Conservation (phyloP, 2,113 vertebrate species). For the Antechinus flavipes region DNA sequence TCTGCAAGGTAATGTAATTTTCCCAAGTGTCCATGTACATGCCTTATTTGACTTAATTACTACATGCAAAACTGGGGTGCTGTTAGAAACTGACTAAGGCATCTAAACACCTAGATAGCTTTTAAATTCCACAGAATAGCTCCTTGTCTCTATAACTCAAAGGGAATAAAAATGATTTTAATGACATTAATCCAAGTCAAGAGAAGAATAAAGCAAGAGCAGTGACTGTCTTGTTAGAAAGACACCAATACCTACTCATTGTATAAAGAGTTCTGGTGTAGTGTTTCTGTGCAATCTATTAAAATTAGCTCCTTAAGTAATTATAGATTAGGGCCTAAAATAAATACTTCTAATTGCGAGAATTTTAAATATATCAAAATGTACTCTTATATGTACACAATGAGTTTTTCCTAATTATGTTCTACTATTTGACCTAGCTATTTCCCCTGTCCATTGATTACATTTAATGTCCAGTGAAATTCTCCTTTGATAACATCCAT, state of each 20-base stretch:
- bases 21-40: neutral
- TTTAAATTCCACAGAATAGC: neutral
- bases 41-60: neutral
- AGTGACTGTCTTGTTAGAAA: neutral
- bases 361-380: neutral
- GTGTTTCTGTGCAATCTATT: neutral
- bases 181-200: neutral
- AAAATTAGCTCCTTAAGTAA: conserved; percentile 9
- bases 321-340: neutral
- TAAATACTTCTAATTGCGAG: neutral
- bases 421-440: neutral
- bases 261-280: neutral
- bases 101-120: neutral
- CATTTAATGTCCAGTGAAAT: neutral
- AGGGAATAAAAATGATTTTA: conserved; percentile 21
- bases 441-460: neutral
- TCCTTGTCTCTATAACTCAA: conserved; percentile 18
- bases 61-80: neutral
- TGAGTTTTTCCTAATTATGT: neutral
- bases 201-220: neutral
- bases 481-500: neutral
- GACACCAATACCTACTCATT: neutral
- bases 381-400: neutral
- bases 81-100: neutral
- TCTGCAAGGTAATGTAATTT: conserved; percentile 4